Base-by-base conservation (phyloP, 2,888 invertebrate species). In the Lepeophtheirus nordmannii region DNA sequence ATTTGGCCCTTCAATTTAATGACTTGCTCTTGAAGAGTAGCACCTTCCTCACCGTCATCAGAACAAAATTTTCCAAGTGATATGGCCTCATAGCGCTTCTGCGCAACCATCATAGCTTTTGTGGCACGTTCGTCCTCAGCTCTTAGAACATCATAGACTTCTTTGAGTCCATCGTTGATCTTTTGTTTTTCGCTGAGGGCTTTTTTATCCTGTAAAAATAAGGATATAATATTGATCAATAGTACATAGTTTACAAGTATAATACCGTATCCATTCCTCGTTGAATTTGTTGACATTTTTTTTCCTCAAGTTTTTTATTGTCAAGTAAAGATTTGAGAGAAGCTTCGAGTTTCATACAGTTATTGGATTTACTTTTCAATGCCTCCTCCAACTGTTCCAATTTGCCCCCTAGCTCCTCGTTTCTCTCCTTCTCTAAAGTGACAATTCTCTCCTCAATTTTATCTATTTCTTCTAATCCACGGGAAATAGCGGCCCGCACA, bases 11-110 rank as follows among this genome's bases (percentile, higher is more conserved):
- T 85, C 0, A 87, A 86, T 72, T 81, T 82, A 75, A 91, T 91
- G 22, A 94, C 80, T 74, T 92, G 92, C 70, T 91, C 89, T 74
- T 89, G 88, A 65, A 96, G 78, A 0, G 93, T 87, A 41, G 87
- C 86, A 0, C 89, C 89, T 72, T 83, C 81, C 17, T 46, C 53
- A 0, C 89, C 89, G 68, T 84, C 83, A 20, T 84, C 86, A 70
- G 84, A 86, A 64, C 86, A 84, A 56, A 86, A 82, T 71, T 87
- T 79, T 11, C 96, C 96, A 40, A 86, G 81, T 72, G 85, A 86
- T 56, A 92, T 82, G 22, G 90, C 90, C 72, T 94, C 85, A 72
- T 85, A 87, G 70, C 82, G 82, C 69, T 83, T 83, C 76, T 90
- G 87, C 0, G 92, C 89, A 41, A 79, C 80, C 10, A 79, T 78